Evolutionary conservation across 2,888 invertebrate species (phyloP), one percentile per base, ranked within the genome.

Genomic region (Bellardia bayeri): DNA sequence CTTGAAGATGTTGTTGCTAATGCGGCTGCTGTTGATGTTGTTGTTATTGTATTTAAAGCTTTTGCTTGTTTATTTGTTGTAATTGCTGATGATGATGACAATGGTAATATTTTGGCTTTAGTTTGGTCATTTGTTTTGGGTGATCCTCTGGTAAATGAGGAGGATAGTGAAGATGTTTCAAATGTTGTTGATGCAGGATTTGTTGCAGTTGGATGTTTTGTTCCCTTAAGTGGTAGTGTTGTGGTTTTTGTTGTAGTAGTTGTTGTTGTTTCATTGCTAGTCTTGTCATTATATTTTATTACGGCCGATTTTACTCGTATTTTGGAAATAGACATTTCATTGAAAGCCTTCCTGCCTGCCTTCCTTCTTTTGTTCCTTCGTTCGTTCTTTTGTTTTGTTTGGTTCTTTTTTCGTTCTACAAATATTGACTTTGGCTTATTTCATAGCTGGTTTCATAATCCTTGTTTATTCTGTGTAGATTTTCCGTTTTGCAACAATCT

Each of bases 301-400:
- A 91, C 81, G 54, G 91, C 90, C 85, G 93, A 92, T 89, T 91
- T 92, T 86, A 92, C 91, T 69, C 92, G 91, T 86, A 91, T 90
- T 90, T 93, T 94, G 88, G 92, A 91, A 90, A 92, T 92, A 89
- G 93, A 93, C 91, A 93, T 93, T 90, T 87, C 89, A 90, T 89
- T 88, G 83, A 79, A 85, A 89, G 4, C 23, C 51, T 82, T 51
- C 14, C 0, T 56, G 23, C 23, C 23, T 23, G 23, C 23, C 23
- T 23, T 23, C 23, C 23, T 23, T 23, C 23, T 1, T 23, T 23
- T 23, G 23, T 23, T 23, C 23, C 23, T 23, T 23, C 23, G 23
- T 51, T 51, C n/a, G 4, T 33, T n/a, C 54, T 37, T 9, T 76
- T 33, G 6, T 16, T 14, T 33, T 45, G 8, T n/a, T 3, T 11